Evolutionary conservation across 2,888 invertebrate species (phyloP).

Genomic region (Blastobasis lacticolella): DNA sequence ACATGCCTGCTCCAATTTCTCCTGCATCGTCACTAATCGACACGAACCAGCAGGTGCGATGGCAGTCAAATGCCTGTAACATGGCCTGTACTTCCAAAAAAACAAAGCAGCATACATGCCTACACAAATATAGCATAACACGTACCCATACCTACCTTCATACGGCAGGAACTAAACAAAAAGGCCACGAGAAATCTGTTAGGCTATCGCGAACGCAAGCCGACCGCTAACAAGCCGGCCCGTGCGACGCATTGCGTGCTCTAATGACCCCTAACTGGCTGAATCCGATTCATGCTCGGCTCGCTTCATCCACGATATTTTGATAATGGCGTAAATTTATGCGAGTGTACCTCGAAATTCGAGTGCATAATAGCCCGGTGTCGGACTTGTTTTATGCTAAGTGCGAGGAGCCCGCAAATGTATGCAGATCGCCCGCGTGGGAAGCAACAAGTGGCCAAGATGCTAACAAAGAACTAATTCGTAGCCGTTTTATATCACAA

Average conservation of each 20-base stretch:
- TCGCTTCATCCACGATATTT: slow-evolving; percentile 65
- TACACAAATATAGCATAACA: too few species aligned
- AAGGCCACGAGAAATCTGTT: too few species aligned
- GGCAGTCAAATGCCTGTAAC: too few species aligned
- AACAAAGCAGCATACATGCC: too few species aligned
- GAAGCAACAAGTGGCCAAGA: slow-evolving; percentile 69
- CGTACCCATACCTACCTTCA: too few species aligned
- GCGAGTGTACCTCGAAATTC: slow-evolving; percentile 60
- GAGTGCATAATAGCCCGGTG: slow-evolving; percentile 64
- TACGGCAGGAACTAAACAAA: too few species aligned
- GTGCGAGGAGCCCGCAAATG: slow-evolving; percentile 57
- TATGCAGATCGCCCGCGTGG: slow-evolving; percentile 70
- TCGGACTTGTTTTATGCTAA: slow-evolving; percentile 71
- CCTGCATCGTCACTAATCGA: too few species aligned
- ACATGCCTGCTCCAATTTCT: too few species aligned
- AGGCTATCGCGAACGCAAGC: too few species aligned
- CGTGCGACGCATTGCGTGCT: slow-evolving; percentile 51
- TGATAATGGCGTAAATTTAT: slow-evolving; percentile 70
- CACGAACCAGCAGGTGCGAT: too few species aligned
- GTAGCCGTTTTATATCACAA: slow-evolving; percentile 28
- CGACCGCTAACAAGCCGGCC: too few species aligned
- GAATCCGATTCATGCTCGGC: slow-evolving; percentile 53
- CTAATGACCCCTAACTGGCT: slow-evolving; percentile 62
- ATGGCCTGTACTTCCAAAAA: too few species aligned
- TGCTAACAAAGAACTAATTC: slow-evolving; percentile 36